A percentile compares a stretch with the other conserved stretches of the same genome.
phyloP scores from a whole-genome alignment of 2,113 vertebrate genomes.

The Scytalopus superciliaris region DNA sequence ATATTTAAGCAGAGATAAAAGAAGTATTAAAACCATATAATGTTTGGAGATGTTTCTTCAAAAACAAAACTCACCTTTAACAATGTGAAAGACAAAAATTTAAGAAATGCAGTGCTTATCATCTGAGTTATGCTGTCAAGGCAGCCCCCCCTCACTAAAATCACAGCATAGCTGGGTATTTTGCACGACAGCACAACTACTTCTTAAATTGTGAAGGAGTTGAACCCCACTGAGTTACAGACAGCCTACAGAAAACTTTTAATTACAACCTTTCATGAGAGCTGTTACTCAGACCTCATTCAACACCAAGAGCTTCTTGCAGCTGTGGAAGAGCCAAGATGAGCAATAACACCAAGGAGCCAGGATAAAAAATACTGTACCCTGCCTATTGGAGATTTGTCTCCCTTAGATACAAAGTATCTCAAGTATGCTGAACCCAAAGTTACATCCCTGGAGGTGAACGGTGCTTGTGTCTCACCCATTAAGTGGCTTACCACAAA shows the following conservation, averaged over 20 bases:
- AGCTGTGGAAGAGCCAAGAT: background rate
- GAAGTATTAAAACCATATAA: background rate
- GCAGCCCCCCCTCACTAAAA: background rate
- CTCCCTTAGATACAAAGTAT: background rate
- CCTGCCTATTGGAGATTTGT: background rate
- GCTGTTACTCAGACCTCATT: background rate
- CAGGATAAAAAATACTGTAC: background rate
- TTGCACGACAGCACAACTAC: background rate
- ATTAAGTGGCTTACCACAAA: background rate
- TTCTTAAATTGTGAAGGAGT: background rate
- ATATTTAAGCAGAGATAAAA: background rate
- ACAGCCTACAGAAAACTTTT: background rate
- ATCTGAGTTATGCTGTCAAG: background rate
- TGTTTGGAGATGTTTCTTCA: background rate
- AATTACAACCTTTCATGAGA: background rate
- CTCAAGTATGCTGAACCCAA: background rate
- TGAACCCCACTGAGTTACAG: background rate
- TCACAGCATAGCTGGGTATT: background rate
- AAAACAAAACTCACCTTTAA: background rate
- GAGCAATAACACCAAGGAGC: background rate
- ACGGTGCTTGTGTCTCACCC: background rate
- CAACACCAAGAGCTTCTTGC: background rate
- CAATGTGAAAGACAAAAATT: background rate
- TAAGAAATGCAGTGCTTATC: accelerated
- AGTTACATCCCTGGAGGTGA: background rate